phyloP scores from a whole-genome alignment of 2,888 invertebrate genomes.

The Eupithecia exiguata region DNA sequence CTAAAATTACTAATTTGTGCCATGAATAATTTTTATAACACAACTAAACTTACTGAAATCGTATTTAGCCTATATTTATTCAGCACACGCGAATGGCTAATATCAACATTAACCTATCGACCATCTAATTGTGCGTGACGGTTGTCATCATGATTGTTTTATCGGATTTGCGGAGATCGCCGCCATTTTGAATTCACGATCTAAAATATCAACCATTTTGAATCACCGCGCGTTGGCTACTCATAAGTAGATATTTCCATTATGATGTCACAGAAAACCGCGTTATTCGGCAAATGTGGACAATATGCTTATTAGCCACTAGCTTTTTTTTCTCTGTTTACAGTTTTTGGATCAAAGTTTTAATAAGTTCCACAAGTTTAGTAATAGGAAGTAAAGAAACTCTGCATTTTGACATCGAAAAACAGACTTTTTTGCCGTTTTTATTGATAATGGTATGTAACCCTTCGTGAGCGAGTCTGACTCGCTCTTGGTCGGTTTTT shows the following conservation, averaged over 20 bases:
- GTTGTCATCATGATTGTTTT: not conserved
- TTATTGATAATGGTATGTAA: no score
- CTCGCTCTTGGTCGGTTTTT: no score
- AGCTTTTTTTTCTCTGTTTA: not conserved
- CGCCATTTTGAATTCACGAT: not conserved
- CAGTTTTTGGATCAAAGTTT: not conserved
- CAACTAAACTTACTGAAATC: not conserved
- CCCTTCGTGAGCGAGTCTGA: no score
- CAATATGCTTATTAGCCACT: not conserved
- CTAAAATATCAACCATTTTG: not conserved
- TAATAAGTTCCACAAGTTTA: not conserved
- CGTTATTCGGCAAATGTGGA: not conserved
- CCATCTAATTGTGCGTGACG: not conserved
- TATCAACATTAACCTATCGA: not conserved
- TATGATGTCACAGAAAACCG: not conserved
- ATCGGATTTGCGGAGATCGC: conserved; percentile 1
- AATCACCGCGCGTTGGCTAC: not conserved
- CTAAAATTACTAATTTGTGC: no score
- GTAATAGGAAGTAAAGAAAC: not conserved
- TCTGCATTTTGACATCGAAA: not conserved
- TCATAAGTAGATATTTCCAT: not conserved
- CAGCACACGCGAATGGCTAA: not conserved
- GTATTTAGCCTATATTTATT: not conserved
- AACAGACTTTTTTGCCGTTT: no score
- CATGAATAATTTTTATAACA: no score